These are phyloP conservation scores for Actias luna DNA, from an alignment of 2,888 invertebrate genomes.

Conservation along the genomic window DNA sequence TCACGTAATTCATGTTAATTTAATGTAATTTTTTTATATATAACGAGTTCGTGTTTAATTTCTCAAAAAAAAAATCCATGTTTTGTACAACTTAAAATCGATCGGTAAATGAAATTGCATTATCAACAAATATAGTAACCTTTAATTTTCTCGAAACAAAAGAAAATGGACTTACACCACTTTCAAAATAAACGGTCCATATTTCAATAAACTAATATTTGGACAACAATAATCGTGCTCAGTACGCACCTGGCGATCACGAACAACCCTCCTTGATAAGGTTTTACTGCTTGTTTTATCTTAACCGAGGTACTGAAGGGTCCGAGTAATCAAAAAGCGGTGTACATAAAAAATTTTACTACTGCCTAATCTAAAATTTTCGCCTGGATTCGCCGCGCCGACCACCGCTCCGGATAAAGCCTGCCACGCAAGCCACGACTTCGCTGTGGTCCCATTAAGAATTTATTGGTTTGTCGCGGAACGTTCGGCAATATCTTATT, in stretches of 20 bases:
- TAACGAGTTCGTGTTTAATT: too few relatives aligned
- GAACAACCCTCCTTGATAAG: conserved; percentile 36
- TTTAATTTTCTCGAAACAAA: neutral
- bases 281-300: conserved; percentile 50
- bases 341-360: conserved; percentile 63
- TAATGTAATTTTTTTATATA: too few relatives aligned
- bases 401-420: conserved; percentile 39
- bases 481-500: neutral
- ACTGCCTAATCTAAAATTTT: conserved; percentile 71
- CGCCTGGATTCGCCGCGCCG: conserved; percentile 65
- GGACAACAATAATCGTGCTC: neutral
- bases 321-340: conserved; percentile 46
- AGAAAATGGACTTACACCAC: neutral
- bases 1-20: too few relatives aligned
- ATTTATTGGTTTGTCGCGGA: conserved; percentile 4
- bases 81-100: too few relatives aligned
- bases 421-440: conserved; percentile 28
- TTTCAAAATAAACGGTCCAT: too few relatives aligned
- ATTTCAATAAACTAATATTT: neutral
- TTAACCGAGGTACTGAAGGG: conserved; percentile 27
- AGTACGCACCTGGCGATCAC: conserved; percentile 25
- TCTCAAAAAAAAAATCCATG: too few relatives aligned
- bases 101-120: too few relatives aligned
- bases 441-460: conserved; percentile 16
- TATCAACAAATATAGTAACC: neutral